These are phyloP conservation scores for Myrmophylax atrothorax DNA, from an alignment of 2,113 vertebrate genomes.

Conservation along the genomic window DNA sequence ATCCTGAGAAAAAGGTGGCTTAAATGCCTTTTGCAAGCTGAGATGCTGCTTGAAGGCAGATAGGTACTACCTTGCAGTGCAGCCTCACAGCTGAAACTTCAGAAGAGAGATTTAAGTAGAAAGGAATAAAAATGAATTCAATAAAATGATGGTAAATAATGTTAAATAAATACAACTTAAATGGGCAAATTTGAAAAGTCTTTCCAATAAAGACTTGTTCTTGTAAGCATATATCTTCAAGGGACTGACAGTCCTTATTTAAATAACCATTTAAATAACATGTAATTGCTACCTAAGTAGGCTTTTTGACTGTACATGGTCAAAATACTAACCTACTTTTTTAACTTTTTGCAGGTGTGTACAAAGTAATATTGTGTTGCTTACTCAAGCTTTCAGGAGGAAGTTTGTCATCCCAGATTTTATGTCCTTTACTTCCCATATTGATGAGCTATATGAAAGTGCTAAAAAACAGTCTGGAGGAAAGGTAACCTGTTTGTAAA, in stretches of 20 bases:
- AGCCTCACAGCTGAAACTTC: not conserved
- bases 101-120: not conserved
- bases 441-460: constrained; percentile 90
- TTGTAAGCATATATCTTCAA: not conserved
- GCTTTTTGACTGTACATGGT: not conserved
- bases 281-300: not conserved
- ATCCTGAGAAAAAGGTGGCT: not conserved
- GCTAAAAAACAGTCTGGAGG: constrained; percentile 93
- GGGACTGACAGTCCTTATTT: not conserved
- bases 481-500: constrained; percentile 78
- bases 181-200: not conserved
- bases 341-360: constrained; percentile 84
- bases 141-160: not conserved
- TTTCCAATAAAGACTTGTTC: not conserved
- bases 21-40: not conserved
- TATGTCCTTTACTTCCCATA: constrained; percentile 92
- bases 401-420: constrained; percentile 99
- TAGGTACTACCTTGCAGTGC: not conserved
- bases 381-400: constrained; percentile 97
- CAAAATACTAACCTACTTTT: not conserved
- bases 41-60: not conserved
- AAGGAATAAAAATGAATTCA: not conserved
- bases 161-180: not conserved
- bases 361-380: constrained; percentile 97
- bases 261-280: not conserved